Evolutionary conservation across 2,797 vertebrate genomes (phyloP).

Genomic region (Rachycentron canadum): DNA sequence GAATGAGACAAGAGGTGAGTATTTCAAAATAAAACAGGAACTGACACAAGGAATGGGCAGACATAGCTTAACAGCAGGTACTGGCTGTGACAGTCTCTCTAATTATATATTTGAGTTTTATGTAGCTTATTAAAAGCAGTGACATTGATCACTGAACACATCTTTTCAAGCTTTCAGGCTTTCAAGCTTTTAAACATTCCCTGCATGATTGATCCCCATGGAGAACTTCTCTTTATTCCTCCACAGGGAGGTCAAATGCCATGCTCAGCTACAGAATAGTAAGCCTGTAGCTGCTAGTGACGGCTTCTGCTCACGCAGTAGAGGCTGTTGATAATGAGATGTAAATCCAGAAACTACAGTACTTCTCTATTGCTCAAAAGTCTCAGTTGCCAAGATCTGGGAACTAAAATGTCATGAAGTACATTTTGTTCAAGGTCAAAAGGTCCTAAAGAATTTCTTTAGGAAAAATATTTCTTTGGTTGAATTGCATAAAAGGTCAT

Average conservation of each 20-base stretch:
- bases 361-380: not conserved
- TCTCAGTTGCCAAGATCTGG: not conserved
- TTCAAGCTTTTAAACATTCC: not conserved
- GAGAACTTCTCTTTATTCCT: slow-evolving; percentile 4
- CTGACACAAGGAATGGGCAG: too few species aligned
- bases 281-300: not conserved
- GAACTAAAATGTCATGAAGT: not conserved
- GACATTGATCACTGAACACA: not conserved
- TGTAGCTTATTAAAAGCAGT: not conserved
- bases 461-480: not conserved
- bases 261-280: slow-evolving; percentile 9
- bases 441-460: not conserved
- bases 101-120: slow-evolving; percentile 7
- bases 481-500: not conserved
- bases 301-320: not conserved
- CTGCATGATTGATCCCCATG: not conserved
- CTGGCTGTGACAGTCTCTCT: too few species aligned
- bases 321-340: not conserved
- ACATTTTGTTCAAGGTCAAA: not conserved
- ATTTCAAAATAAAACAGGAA: too few species aligned
- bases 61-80: too few species aligned
- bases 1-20: too few species aligned
- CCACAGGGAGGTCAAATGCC: slow-evolving; percentile 29
- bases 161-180: slow-evolving; percentile 24
- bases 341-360: not conserved